Evolutionary conservation across 1,140 invertebrate species (phyloP), one percentile per base, ranked within the genome.

Genomic region (Musca vetustissima): DNA sequence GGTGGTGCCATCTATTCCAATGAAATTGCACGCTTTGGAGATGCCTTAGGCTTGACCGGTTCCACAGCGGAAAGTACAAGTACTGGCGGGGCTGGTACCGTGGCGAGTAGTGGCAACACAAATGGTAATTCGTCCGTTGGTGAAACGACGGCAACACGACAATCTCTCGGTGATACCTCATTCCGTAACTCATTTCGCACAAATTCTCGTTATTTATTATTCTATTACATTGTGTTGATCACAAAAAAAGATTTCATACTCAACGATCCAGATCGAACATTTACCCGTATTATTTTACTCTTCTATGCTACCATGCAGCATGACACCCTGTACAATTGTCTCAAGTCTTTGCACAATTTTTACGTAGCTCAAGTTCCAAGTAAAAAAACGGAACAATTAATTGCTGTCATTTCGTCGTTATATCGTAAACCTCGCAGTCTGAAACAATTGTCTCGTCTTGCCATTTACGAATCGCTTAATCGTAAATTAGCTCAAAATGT

Each of bases 251-350:
- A 91, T 76, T 87, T 89, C 72, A 84, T 91, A 67, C 83, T 91
- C 47, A 84, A 87, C 43, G 89, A 91, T 79, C 85, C 87, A 4
- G 83, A 88, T 48, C 83, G 87, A 71, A 85, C 84, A 47, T 91
- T 89, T 79, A 85, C 87, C 11, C 85, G 88, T 61, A 85, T 91
- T 24, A 87, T 91, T 28, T 84, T 86, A 80, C 83, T 91, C 7
- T 91, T 91, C 76, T 89, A 89, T 76, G 83, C 87, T 48, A 85
- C 88, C 28, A 91, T 91, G 89, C 84, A 89, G 70, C 89, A 91
- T 75, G 84, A 84, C 73, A 85, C 86, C 36, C 81, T 90, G 32
- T 90, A 87, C 73, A 85, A 85, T 72, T 89, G 88, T 75, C 83
- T 91, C 24, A 87, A 86, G 71, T 84, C 86, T 24, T 81, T 90